These are phyloP conservation scores for Drosophila rufa DNA, from an alignment of 1,140 invertebrate species.

Conservation along the genomic window DNA sequence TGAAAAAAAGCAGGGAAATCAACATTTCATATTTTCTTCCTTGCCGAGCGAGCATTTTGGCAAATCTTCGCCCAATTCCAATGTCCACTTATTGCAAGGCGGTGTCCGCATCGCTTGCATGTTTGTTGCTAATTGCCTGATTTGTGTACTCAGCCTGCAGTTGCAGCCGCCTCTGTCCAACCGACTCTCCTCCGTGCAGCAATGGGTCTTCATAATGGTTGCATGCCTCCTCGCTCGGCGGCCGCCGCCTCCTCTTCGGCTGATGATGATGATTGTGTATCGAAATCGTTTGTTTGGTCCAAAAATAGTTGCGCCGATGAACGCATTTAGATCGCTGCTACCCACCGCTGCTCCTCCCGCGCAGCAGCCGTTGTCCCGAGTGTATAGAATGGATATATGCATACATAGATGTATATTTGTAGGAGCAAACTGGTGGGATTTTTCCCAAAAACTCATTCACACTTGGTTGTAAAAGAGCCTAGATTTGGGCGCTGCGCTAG, in stretches of 20 bases:
- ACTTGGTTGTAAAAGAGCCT: conserved; percentile 59
- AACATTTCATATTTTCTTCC: conserved; percentile 37
- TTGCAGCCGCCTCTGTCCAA: neutral
- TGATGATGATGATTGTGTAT: conserved; percentile 62
- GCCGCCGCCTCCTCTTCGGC: conserved; percentile 21
- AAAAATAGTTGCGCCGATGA: conserved; percentile 76
- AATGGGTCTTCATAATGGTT: conserved; percentile 62
- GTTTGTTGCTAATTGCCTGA: conserved; percentile 79
- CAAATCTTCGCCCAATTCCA: conserved; percentile 67
- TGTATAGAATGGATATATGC: conserved; percentile 39
- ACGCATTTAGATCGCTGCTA: conserved; percentile 73
- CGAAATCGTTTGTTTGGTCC: conserved; percentile 77
- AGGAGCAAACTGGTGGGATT: conserved; percentile 29
- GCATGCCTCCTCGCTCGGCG: conserved; percentile 33
- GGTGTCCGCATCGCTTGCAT: conserved; percentile 70
- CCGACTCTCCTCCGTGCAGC: conserved; percentile 22
- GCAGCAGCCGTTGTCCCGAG: conserved; percentile 19
- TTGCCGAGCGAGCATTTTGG: conserved; percentile 42
- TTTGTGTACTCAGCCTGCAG: conserved; percentile 47
- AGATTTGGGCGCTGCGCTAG: neutral
- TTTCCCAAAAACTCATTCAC: conserved; percentile 64
- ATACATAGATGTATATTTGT: conserved; percentile 31
- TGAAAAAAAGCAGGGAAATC: conserved; percentile 48
- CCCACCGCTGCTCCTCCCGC: conserved; percentile 20
- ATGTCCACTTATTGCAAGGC: conserved; percentile 78